A percentile compares a stretch with the other conserved stretches of the same genome.
phyloP scores from a whole-genome alignment of 2,888 invertebrate genomes.

The Drosophila ochracea region DNA sequence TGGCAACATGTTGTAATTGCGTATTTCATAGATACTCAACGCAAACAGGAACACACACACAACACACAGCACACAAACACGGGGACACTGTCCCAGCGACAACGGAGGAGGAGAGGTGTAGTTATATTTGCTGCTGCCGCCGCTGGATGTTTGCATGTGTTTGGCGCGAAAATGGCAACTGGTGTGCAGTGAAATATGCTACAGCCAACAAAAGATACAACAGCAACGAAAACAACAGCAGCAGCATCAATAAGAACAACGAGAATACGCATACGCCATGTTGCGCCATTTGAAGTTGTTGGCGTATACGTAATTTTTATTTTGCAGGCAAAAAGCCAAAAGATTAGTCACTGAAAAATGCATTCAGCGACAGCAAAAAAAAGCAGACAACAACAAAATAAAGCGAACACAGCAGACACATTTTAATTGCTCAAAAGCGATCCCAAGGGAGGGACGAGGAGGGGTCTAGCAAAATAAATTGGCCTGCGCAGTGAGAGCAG shows the following conservation, averaged over 20 bases:
- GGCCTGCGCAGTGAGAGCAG: slow-evolving; percentile 36
- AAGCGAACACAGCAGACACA: slow-evolving; percentile 53
- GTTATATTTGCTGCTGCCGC: slow-evolving; percentile 51
- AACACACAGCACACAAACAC: slow-evolving; percentile 2
- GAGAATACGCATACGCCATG: slow-evolving; percentile 66
- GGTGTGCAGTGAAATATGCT: slow-evolving; percentile 73
- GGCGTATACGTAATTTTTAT: slow-evolving; percentile 77
- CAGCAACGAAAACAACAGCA: slow-evolving; percentile 36
- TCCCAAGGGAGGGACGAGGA: slow-evolving; percentile 10
- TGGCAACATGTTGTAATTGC: slow-evolving; percentile 79
- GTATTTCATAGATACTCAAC: slow-evolving; percentile 70
- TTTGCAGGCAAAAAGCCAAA: slow-evolving; percentile 61
- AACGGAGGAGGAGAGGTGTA: slow-evolving; percentile 16
- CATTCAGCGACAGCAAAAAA: slow-evolving; percentile 48
- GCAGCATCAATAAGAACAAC: slow-evolving; percentile 48
- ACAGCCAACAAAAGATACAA: slow-evolving; percentile 5
- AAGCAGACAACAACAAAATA: not conserved
- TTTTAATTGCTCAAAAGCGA: slow-evolving; percentile 74
- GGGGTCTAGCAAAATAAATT: slow-evolving; percentile 55
- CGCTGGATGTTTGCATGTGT: slow-evolving; percentile 64
- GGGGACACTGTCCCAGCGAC: not conserved
- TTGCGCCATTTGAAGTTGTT: slow-evolving; percentile 75
- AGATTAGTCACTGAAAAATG: slow-evolving; percentile 48
- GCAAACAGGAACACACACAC: slow-evolving; percentile 7
- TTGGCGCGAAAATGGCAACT: slow-evolving; percentile 73